Conservation (phyloP, 2,113 vertebrate genomes). For the Apus apus region DNA sequence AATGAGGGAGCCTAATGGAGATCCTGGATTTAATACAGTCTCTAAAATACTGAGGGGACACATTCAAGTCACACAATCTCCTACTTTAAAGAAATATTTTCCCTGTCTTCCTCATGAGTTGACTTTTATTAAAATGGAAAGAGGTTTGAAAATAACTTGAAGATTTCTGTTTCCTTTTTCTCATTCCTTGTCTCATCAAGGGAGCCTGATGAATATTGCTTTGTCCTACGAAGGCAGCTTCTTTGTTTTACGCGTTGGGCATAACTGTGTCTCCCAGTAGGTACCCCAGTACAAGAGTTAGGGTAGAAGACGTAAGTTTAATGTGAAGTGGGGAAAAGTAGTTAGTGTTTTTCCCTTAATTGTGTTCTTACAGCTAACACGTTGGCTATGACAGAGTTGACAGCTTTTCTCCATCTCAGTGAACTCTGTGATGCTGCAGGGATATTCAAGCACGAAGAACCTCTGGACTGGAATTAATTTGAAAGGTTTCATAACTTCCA, state of each 20-base stretch:
- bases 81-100: conserved; percentile 30
- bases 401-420: not conserved
- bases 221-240: not conserved
- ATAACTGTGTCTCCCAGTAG: not conserved
- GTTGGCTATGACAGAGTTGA: not conserved
- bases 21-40: conserved; percentile 46
- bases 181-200: not conserved
- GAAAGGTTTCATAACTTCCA: not conserved
- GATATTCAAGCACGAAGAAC: not conserved
- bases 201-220: not conserved
- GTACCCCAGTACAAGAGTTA: not conserved
- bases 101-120: not conserved
- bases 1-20: conserved; percentile 45
- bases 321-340: not conserved
- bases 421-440: not conserved
- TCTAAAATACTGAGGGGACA: conserved; percentile 23
- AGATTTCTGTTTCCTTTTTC: conserved; percentile 39
- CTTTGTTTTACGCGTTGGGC: not conserved
- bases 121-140: conserved; percentile 63
- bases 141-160: conserved; percentile 43
- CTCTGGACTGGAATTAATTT: not conserved
- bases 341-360: not conserved
- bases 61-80: not conserved
- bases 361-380: not conserved
- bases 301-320: not conserved